These are phyloP conservation scores for Phymanthus crucifer DNA, from an alignment of 92 coral and sea anemone species.

Conservation along the genomic window DNA sequence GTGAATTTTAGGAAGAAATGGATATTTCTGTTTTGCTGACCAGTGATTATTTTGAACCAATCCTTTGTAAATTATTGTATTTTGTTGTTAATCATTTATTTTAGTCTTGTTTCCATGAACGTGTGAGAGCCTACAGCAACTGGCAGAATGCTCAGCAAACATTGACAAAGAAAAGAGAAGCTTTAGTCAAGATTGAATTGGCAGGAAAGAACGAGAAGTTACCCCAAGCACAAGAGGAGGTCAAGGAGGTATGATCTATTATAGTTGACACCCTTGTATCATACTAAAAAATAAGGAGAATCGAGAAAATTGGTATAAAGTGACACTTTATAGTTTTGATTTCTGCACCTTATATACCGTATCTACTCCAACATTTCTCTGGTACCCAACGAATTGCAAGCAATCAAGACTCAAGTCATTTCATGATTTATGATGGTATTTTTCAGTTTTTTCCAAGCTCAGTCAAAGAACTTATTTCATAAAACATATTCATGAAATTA, in stretches of 20 bases:
- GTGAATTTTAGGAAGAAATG: no score
- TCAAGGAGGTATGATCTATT: conserved; percentile 69
- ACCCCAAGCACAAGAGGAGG: conserved; percentile 96
- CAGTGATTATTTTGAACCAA: background rate
- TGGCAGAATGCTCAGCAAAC: conserved; percentile 96
- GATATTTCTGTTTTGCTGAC: no score
- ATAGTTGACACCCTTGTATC: background rate
- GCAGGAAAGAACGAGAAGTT: conserved; percentile 92
- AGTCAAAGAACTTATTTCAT: no score
- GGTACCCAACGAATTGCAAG: no score
- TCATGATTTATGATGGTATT: no score
- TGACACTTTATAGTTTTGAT: no score
- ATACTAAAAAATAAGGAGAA: background rate
- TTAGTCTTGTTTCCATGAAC: conserved; percentile 92
- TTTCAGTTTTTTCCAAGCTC: no score
- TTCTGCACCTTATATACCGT: no score
- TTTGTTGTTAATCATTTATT: background rate
- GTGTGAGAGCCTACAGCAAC: conserved; percentile 81
- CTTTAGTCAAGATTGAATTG: conserved; percentile 83
- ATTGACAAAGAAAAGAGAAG: conserved; percentile 91
- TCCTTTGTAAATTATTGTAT: background rate
- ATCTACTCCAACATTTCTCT: no score
- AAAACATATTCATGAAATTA: no score
- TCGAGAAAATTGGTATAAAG: no score
- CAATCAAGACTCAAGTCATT: no score